Conservation (phyloP, 2,888 invertebrate species). For the Hoplodrina ambigua region DNA sequence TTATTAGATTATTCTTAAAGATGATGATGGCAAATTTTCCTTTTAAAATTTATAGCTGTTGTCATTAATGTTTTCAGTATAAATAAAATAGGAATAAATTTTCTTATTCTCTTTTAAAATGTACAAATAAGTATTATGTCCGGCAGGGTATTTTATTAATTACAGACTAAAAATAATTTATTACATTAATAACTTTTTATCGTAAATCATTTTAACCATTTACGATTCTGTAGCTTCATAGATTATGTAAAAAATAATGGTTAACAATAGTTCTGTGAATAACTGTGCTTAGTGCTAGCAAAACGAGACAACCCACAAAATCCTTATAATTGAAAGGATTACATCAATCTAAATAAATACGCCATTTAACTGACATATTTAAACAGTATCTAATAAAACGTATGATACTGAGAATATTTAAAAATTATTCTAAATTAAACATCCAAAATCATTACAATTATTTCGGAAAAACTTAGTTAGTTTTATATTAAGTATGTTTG, state of each 20-base stretch:
- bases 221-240: background rate
- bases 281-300: too few relatives aligned
- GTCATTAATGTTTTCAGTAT: slow-evolving; percentile 5
- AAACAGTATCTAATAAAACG: too few relatives aligned
- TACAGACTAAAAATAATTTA: background rate
- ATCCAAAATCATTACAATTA: too few relatives aligned
- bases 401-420: too few relatives aligned
- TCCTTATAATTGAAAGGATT: too few relatives aligned
- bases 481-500: too few relatives aligned
- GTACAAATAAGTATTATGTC: too few relatives aligned
- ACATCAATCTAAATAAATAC: too few relatives aligned
- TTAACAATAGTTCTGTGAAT: background rate
- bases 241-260: background rate
- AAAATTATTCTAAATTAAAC: too few relatives aligned
- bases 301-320: too few relatives aligned
- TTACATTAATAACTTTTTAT: background rate
- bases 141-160: background rate
- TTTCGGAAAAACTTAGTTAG: too few relatives aligned
- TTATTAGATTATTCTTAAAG: slow-evolving; percentile 28
- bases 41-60: background rate
- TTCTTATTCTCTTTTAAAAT: background rate
- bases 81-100: background rate
- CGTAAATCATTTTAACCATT: background rate
- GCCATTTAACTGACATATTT: too few relatives aligned
- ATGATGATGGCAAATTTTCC: slow-evolving; percentile 3